Base-by-base conservation (phyloP, 2,888 invertebrate species). In the Ganaspis brasiliensis region DNA sequence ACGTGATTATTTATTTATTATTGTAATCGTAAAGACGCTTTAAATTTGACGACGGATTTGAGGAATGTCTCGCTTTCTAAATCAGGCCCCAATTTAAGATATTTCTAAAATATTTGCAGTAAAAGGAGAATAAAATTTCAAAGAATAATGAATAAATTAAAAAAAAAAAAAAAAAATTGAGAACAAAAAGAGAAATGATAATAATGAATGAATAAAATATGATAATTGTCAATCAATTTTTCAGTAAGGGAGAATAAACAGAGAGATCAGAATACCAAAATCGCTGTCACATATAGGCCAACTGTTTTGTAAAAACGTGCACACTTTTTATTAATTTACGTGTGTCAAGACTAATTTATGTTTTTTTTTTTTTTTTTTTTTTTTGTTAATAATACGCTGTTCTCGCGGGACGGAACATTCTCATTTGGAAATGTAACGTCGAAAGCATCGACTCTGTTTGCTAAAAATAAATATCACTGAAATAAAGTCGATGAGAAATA, bases 1-100 rank as follows among this genome's bases (percentile, higher is more conserved):
- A 72, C 79, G 72, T 74, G 72, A 78, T 61, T 67, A 63, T 77
- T 76, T 79, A 82, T 77, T 75, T 61, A 31, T 31, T 31, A 31
- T 31, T 31, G 6, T 31, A 75, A 79, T 56, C 77, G 61, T 73
- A 81, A 77, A 79, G 79, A 67, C 79, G 76, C 49, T 49, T 49
- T 52, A 52, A 52, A 52, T 52, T 52, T 52, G 19, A 52, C 52
- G 19, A n/a, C n/a, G 14, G n/a, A 45, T 45, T 45, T 14, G n/a
- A 45, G n/a, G 14, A 45, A 14, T 4, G n/a, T 49, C 49, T 14
- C 49, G 49, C 16, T 49, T n/a, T 2, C 14, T n/a, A 45, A 49
- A n/a, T 49, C 16, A n/a, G 14, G 14, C n/a, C 52, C 52, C 40
- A n/a, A 31, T 4, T 31, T 31, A 31, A 6, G 31, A 4, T 31